phyloP scores from a whole-genome alignment of 2,888 invertebrate genomes.

The Dorcus hopei region DNA sequence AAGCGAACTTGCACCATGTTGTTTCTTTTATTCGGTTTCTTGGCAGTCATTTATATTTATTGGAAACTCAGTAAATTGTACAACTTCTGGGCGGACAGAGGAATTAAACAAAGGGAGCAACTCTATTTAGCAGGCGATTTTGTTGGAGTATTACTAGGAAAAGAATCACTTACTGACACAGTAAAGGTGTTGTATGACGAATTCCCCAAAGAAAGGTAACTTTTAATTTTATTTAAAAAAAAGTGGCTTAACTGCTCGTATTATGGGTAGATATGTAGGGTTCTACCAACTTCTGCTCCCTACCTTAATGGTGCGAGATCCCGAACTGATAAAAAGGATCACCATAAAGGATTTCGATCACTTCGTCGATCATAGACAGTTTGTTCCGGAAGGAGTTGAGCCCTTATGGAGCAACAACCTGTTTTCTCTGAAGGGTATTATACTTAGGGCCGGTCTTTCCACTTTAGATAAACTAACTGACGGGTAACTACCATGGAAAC shows the following conservation, averaged over 20 bases:
- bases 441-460: too few relatives aligned
- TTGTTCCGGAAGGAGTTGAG: neutral
- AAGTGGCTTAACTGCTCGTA: neutral
- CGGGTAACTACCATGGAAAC: too few relatives aligned
- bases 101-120: neutral
- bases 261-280: slow-evolving; percentile 3
- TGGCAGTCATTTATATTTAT: too few relatives aligned
- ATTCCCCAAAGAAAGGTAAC: slow-evolving; percentile 27
- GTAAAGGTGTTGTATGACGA: slow-evolving; percentile 25
- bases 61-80: too few relatives aligned
- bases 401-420: slow-evolving; percentile 1
- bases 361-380: slow-evolving; percentile 20
- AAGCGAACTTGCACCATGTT: too few relatives aligned
- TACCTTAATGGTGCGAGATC: neutral
- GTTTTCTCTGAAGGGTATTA: slow-evolving; percentile 5
- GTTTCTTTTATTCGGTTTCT: too few relatives aligned
- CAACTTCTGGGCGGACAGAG: neutral
- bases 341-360: slow-evolving; percentile 24
- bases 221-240: neutral
- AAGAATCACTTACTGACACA: slow-evolving; percentile 14
- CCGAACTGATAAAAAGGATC: slow-evolving; percentile 4
- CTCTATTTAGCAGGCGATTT: slow-evolving; percentile 16
- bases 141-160: slow-evolving; percentile 6
- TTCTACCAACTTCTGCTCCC: neutral
- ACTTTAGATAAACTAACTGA: too few relatives aligned